phyloP scores from a whole-genome alignment of 92 coral and sea anemone genomes.

The Porites divaricata region DNA sequence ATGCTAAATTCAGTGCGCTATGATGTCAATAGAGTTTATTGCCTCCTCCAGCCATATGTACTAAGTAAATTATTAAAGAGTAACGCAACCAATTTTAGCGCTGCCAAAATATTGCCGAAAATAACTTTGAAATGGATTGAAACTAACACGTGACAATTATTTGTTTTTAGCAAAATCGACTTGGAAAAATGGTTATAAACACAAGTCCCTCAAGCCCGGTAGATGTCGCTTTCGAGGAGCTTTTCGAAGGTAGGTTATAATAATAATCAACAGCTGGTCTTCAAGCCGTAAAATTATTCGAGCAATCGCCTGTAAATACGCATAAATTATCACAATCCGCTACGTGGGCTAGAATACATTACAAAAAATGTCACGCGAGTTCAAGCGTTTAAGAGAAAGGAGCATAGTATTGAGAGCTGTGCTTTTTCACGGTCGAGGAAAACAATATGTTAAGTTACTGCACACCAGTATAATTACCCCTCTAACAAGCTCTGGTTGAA shows the following conservation, averaged over 20 bases:
- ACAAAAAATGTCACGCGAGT: constrained; percentile 30
- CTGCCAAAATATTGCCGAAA: not conserved
- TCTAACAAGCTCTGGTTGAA: not conserved
- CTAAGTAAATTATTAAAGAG: not conserved
- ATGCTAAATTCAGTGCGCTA: not conserved
- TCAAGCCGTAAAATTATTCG: constrained; percentile 30
- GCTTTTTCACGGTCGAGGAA: not conserved
- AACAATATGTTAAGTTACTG: constrained; percentile 5
- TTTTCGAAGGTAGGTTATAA: constrained; percentile 66
- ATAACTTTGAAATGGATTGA: not conserved
- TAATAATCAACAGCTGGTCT: constrained; percentile 13
- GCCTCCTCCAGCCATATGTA: not conserved
- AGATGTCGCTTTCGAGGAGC: constrained; percentile 70
- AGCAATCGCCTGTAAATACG: not conserved
- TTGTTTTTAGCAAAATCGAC: not conserved
- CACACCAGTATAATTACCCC: not conserved
- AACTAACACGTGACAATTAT: not conserved
- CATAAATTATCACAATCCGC: constrained; percentile 14
- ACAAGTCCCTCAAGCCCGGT: constrained; percentile 59
- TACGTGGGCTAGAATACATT: constrained; percentile 37
- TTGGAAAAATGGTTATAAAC: constrained; percentile 26
- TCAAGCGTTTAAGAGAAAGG: not conserved
- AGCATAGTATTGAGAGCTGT: not conserved
- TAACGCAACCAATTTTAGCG: constrained; percentile 25
- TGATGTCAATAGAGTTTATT: not conserved